phyloP scores from a whole-genome alignment of 35 echinoderm and acorn worm species.

The Holothuria glaberrima region DNA sequence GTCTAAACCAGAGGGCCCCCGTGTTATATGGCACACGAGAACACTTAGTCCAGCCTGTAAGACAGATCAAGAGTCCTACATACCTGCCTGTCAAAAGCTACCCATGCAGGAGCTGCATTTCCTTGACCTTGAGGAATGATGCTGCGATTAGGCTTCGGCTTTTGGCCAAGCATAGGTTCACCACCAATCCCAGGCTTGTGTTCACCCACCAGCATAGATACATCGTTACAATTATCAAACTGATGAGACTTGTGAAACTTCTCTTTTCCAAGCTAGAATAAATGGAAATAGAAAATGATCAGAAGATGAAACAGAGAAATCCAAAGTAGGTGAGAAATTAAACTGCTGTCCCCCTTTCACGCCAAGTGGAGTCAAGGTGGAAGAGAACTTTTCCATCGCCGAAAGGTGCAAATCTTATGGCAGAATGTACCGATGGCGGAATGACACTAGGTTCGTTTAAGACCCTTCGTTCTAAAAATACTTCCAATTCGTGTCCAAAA shows the following conservation, averaged over 20 bases:
- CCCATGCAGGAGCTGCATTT: slow-evolving; percentile 95
- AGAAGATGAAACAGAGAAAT: background rate
- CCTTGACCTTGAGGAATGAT: slow-evolving; percentile 92
- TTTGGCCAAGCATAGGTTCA: slow-evolving; percentile 82
- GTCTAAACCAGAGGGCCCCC: too few relatives aligned
- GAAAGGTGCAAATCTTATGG: too few relatives aligned
- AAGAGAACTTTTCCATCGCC: too few relatives aligned
- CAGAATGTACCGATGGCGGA: too few relatives aligned
- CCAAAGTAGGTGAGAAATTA: too few relatives aligned
- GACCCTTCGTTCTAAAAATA: too few relatives aligned
- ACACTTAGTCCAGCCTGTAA: too few relatives aligned
- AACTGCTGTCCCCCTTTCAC: too few relatives aligned
- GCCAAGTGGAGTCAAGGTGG: background rate
- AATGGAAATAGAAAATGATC: slow-evolving; percentile 2
- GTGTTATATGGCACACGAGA: too few relatives aligned
- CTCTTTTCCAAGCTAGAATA: slow-evolving; percentile 81
- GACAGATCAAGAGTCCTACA: too few relatives aligned
- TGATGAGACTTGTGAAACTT: slow-evolving; percentile 95
- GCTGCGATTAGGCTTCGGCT: slow-evolving; percentile 79
- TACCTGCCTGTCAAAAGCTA: slow-evolving; percentile 93
- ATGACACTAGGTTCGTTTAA: too few relatives aligned
- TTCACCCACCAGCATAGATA: slow-evolving; percentile 97
- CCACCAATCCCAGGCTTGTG: slow-evolving; percentile 96
- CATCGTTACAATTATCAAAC: slow-evolving; percentile 93
- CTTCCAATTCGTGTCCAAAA: too few relatives aligned